These are phyloP conservation scores for Phaetusa simplex DNA, from an alignment of 2,113 vertebrate species.

Conservation along the genomic window DNA sequence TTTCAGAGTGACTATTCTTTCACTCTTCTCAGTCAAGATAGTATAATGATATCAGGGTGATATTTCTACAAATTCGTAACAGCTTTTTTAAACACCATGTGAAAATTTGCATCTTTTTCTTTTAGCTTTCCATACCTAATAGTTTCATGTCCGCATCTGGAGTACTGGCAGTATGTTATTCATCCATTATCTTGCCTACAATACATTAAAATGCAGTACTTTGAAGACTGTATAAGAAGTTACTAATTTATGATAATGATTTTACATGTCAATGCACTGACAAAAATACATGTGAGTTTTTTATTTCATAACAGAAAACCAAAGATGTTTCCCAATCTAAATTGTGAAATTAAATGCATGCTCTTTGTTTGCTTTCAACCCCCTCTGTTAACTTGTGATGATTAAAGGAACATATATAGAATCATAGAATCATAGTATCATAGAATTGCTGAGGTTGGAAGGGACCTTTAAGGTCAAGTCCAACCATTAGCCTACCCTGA, in stretches of 20 bases:
- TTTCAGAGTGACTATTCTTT: background rate
- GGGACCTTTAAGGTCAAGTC: no score
- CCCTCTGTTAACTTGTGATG: background rate
- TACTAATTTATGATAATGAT: background rate
- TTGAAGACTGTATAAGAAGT: background rate
- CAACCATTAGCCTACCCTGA: no score
- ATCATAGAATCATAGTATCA: no score
- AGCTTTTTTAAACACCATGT: background rate
- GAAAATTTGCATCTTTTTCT: background rate
- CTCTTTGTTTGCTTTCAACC: background rate
- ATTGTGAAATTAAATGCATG: background rate
- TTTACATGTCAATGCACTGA: background rate
- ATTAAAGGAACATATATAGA: background rate
- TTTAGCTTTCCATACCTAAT: background rate
- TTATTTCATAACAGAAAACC: background rate
- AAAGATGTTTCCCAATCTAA: background rate
- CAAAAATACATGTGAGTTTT: background rate
- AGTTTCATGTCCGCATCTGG: background rate
- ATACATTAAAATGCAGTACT: background rate
- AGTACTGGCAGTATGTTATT: background rate
- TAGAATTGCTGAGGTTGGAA: no score
- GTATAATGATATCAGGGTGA: background rate
- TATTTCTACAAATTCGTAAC: background rate
- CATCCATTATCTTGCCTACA: background rate
- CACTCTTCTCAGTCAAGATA: background rate